phyloP scores from a whole-genome alignment of 2,888 invertebrate species.

The Epirrhoe tristata region DNA sequence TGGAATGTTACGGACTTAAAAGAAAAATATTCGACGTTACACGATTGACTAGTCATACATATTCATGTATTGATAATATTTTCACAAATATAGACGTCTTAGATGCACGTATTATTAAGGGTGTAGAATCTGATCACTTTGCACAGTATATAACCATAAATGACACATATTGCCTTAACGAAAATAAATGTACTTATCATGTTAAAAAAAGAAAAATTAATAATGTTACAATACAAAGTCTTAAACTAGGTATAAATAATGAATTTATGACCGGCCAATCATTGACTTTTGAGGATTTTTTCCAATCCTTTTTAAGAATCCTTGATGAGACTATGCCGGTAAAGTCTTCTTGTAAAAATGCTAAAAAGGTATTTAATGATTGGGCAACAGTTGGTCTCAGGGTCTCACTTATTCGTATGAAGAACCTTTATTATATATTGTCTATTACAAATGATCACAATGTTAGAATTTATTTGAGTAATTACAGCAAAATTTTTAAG shows the following conservation, averaged over 20 bases:
- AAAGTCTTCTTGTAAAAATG: neutral
- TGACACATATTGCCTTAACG: too few relatives aligned
- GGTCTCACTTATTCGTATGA: neutral
- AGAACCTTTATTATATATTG: neutral
- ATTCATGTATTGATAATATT: constrained; percentile 10
- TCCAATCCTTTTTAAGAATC: neutral
- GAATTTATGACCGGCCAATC: neutral
- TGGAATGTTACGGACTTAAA: neutral
- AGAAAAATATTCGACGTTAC: constrained; percentile 1
- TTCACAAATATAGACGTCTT: neutral
- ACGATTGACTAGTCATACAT: neutral
- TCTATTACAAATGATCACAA: constrained; percentile 7
- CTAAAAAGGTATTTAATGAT: neutral
- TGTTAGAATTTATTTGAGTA: neutral
- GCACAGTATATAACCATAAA: neutral
- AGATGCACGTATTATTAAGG: neutral
- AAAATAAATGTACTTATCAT: neutral
- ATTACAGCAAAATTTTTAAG: constrained; percentile 11
- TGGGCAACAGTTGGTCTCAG: constrained; percentile 3
- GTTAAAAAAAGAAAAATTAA: neutral
- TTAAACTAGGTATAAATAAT: neutral
- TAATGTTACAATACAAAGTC: neutral
- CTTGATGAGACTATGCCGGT: neutral
- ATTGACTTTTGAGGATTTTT: neutral
- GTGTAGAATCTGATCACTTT: constrained; percentile 7